A percentile compares a stretch with the other conserved stretches of the same genome.
Evolutionary conservation across 1,140 invertebrate genomes (phyloP).

Genomic region (Ceratoteleas bidentatus): DNA sequence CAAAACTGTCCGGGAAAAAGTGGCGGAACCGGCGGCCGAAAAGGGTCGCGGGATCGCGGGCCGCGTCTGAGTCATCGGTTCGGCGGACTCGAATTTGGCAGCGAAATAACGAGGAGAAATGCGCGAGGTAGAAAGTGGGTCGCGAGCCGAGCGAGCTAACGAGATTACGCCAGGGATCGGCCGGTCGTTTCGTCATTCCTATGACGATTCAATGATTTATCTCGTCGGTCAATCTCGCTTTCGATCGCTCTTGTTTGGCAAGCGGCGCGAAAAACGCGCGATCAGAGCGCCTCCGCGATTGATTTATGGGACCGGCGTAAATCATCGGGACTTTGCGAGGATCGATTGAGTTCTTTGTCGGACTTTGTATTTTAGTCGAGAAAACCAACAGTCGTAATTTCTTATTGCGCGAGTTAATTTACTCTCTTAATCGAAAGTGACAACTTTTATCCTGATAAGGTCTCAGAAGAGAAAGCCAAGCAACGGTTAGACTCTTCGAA

Average conservation of each 20-base stretch:
- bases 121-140: constrained; percentile 60
- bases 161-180: constrained; percentile 55
- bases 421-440: no score
- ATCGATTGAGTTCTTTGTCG: no score
- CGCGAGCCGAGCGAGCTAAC: constrained; percentile 59
- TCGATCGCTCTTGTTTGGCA: constrained; percentile 41
- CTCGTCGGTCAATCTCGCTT: no score
- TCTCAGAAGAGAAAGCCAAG: no score
- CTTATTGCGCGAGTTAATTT: no score
- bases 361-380: no score
- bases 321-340: constrained; percentile 7
- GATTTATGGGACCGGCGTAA: constrained; percentile 34
- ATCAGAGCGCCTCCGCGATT: constrained; percentile 15
- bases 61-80: constrained; percentile 55
- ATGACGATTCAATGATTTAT: no score
- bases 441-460: no score
- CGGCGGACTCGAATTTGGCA: constrained; percentile 42
- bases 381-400: no score
- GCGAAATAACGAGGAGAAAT: constrained; percentile 38
- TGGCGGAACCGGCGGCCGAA: constrained; percentile 19
- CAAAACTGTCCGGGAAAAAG: constrained; percentile 32
- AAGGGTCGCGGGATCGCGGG: constrained; percentile 17
- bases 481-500: no score
- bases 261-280: constrained; percentile 33
- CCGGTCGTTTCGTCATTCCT: no score